Evolutionary conservation across 2,797 vertebrate genomes (phyloP).

Genomic region (Holocentrus rufus): DNA sequence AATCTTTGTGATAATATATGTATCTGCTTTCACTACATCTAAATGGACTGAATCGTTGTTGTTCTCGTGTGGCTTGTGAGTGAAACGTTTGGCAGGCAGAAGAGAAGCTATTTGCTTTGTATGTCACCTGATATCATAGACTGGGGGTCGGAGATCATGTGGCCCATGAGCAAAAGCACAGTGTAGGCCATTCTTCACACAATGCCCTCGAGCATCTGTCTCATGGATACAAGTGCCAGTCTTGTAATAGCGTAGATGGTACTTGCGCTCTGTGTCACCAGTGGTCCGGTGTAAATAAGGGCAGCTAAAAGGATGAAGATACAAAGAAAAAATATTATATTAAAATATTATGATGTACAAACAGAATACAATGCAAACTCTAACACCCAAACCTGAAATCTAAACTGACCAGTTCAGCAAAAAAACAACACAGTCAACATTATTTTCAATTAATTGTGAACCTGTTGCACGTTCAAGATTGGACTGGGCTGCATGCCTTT

Average conservation of each 20-base stretch:
- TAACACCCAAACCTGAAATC: neutral
- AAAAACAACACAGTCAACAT: neutral
- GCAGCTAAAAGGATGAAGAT: slow-evolving; percentile 80
- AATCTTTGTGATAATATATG: neutral
- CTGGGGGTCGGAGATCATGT: slow-evolving; percentile 92
- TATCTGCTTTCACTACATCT: slow-evolving; percentile 7
- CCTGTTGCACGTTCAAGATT: neutral
- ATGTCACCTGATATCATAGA: slow-evolving; percentile 90
- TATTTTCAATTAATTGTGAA: neutral
- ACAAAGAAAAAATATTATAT: slow-evolving; percentile 14
- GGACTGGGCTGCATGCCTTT: neutral
- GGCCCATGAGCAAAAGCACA: slow-evolving; percentile 97
- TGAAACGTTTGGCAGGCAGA: slow-evolving; percentile 33
- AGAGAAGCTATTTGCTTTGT: slow-evolving; percentile 56
- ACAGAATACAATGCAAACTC: neutral
- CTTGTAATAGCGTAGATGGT: slow-evolving; percentile 97
- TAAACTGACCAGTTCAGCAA: neutral
- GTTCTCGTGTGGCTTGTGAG: slow-evolving; percentile 22
- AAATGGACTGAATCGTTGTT: slow-evolving; percentile 13
- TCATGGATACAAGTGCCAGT: slow-evolving; percentile 95
- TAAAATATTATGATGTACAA: neutral
- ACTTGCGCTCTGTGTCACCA: slow-evolving; percentile 95
- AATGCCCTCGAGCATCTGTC: slow-evolving; percentile 93
- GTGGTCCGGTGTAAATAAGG: slow-evolving; percentile 94
- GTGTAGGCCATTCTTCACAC: slow-evolving; percentile 93